Evolutionary conservation across 2,113 vertebrate genomes (phyloP).

Genomic region (Thamnaconus septentrionalis): DNA sequence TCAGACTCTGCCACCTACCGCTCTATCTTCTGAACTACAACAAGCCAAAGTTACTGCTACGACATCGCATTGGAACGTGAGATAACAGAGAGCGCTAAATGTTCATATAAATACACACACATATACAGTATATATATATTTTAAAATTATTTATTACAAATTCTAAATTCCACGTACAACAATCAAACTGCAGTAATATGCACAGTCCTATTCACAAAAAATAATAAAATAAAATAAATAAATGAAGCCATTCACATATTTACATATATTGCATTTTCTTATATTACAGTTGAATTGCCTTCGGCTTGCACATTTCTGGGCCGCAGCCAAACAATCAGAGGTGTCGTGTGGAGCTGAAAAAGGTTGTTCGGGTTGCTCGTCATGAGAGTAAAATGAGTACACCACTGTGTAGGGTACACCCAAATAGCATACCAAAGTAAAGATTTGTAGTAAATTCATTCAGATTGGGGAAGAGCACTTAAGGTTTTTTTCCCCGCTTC

Average conservation of each 20-base stretch:
- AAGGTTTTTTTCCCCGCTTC: conserved; percentile 30
- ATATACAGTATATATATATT: not conserved
- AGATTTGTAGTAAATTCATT: conserved; percentile 20
- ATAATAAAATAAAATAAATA: conserved; percentile 46
- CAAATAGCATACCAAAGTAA: conserved; percentile 30
- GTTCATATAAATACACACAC: not conserved
- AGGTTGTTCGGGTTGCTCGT: not conserved
- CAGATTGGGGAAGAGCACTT: conserved; percentile 64
- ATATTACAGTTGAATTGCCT: conserved; percentile 16
- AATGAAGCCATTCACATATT: conserved; percentile 48
- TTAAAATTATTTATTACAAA: conserved; percentile 43
- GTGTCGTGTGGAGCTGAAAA: conserved; percentile 20
- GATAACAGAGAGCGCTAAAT: not conserved
- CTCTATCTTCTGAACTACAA: conserved; percentile 20
- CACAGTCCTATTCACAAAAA: conserved; percentile 20
- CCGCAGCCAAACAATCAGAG: conserved; percentile 5
- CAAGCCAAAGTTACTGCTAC: conserved; percentile 8
- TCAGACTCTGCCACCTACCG: conserved; percentile 50
- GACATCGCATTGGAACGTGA: conserved; percentile 26
- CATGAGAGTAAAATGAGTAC: not conserved
- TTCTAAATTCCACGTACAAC: conserved; percentile 24
- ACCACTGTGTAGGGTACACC: not conserved
- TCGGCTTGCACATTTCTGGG: conserved; percentile 15
- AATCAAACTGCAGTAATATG: conserved; percentile 28
- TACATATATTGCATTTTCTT: conserved; percentile 32